These are phyloP conservation scores for Hydrolagus affinis DNA, from an alignment of 2,113 vertebrate species.

Conservation along the genomic window DNA sequence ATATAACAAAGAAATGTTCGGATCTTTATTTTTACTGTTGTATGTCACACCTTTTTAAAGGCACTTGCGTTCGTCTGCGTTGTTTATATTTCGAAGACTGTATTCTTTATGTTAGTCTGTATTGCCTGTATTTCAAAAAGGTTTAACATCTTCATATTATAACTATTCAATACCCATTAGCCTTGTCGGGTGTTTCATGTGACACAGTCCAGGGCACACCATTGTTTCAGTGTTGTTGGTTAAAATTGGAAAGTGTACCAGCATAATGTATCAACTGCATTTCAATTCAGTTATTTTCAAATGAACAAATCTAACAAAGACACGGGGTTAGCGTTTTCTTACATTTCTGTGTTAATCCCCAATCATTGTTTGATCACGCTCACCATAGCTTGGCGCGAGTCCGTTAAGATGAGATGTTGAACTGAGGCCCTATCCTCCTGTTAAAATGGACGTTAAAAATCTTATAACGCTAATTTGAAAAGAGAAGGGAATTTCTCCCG, in stretches of 20 bases:
- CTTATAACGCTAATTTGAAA: too few species aligned
- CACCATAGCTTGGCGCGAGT: too few species aligned
- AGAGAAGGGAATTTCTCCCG: too few species aligned
- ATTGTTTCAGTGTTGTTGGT: background rate
- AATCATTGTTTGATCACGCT: too few species aligned
- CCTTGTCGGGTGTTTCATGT: background rate
- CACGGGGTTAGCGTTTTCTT: background rate
- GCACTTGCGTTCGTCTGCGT: background rate
- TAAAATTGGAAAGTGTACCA: background rate
- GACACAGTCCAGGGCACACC: background rate
- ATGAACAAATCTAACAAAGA: background rate
- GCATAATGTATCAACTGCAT: background rate
- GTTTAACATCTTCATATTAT: background rate
- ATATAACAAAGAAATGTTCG: background rate
- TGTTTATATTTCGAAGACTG: constrained; percentile 5
- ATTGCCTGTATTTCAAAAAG: background rate
- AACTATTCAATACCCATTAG: background rate
- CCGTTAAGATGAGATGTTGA: too few species aligned
- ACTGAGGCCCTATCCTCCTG: too few species aligned
- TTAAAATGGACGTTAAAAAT: too few species aligned
- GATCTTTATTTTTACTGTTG: background rate
- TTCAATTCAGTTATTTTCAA: background rate
- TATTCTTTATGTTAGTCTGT: background rate
- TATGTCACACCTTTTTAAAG: background rate
- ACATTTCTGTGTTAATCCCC: background rate